Conservation (phyloP, 2,113 vertebrate genomes). For the Clarias magur region DNA sequence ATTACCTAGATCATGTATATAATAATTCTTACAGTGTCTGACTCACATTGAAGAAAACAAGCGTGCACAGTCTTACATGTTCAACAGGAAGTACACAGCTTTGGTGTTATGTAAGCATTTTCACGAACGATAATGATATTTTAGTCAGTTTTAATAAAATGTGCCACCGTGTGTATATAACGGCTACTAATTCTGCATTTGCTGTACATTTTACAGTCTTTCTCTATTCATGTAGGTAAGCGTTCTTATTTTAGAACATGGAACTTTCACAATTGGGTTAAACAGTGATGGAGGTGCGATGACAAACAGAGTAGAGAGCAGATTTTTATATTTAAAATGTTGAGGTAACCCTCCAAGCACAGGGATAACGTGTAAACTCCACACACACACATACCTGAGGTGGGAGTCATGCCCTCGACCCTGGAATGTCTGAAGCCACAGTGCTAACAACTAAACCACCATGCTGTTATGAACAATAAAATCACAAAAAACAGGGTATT, state of each 20-base stretch:
- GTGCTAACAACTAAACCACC: too few relatives aligned
- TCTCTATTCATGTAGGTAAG: background rate
- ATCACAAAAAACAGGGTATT: background rate
- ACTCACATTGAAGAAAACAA: conserved; percentile 3
- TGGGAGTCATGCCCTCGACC: too few relatives aligned
- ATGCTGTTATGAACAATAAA: background rate
- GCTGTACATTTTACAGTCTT: background rate
- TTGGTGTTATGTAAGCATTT: background rate
- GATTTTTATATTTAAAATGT: background rate
- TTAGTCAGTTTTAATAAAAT: background rate
- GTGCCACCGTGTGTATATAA: background rate
- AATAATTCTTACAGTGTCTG: background rate
- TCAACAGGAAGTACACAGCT: background rate
- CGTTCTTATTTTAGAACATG: background rate
- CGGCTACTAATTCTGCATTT: background rate
- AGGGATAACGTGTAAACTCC: too few relatives aligned
- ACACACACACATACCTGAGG: too few relatives aligned
- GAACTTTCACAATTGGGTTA: background rate
- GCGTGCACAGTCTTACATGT: background rate
- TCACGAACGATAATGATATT: background rate
- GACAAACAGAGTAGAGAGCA: background rate
- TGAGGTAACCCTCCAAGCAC: too few relatives aligned
- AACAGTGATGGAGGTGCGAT: background rate
- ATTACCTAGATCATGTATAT: background rate
- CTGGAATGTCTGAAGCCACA: too few relatives aligned